Percentiles rank a stretch among this genome's conserved stretches.
phyloP scores from a whole-genome alignment of 2,888 invertebrate genomes.

The Escarpia spicata region DNA sequence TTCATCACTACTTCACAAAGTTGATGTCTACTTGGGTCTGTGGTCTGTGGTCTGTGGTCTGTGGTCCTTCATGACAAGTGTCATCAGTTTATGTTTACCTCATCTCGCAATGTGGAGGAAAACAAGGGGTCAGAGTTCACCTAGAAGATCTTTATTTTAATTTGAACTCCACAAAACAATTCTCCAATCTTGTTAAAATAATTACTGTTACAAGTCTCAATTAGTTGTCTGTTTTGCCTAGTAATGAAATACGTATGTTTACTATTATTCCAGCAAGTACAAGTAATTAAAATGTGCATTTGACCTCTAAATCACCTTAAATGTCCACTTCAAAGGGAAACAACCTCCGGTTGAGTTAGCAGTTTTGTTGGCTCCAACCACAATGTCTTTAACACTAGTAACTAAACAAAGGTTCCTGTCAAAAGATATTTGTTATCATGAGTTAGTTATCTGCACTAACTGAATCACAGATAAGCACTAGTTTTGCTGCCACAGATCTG shows the following conservation, averaged over 20 bases:
- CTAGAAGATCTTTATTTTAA: neutral
- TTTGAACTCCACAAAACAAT: neutral
- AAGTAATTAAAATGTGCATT: too few species aligned
- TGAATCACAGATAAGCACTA: neutral
- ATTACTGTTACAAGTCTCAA: neutral
- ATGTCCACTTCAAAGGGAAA: too few species aligned
- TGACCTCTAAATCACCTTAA: too few species aligned
- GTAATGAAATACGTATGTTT: neutral
- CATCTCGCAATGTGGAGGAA: neutral
- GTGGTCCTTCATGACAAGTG: neutral
- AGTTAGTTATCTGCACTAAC: constrained; percentile 13
- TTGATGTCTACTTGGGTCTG: neutral
- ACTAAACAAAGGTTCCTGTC: neutral
- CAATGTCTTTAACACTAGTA: neutral
- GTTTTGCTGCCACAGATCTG: neutral
- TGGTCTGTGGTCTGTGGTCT: too few species aligned
- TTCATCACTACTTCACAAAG: neutral
- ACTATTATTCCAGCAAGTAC: too few species aligned
- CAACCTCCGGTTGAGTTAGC: too few species aligned
- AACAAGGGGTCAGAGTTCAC: neutral
- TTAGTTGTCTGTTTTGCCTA: neutral
- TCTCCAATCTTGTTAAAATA: neutral
- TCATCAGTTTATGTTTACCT: neutral
- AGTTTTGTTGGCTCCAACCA: too few species aligned
- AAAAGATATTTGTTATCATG: neutral